Base-by-base conservation (phyloP, 1,140 invertebrate genomes). In the Drosophila equinoxialis region DNA sequence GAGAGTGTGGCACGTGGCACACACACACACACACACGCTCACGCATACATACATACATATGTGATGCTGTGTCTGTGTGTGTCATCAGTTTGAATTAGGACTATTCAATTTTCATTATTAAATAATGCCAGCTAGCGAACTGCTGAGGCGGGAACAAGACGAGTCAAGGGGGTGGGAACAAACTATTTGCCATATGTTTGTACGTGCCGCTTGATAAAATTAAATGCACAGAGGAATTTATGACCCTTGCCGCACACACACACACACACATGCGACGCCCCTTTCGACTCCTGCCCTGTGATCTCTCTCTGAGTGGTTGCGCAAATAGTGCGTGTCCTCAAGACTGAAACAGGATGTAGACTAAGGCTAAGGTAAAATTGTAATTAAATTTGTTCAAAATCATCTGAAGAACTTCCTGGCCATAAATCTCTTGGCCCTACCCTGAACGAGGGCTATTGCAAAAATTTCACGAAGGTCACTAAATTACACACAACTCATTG, bases 21-120 rank as follows among this genome's bases (percentile, higher is more conserved):
- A 39, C 10, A 5, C 37, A 39, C 37, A 35, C 63, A 51, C 69
- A 30, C 26, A 5, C 30, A 30, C 30, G 30, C 26, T 41, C 20
- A 11, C n/a, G 7, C 35, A 51, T 65, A 58, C 59, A 59, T 48
- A 61, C 63, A 33, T 33, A 35, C 14, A 45, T n/a, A 48, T 48
- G 37, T 48, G 45, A 14, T 10, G 2, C 6, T 48, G 45, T 51
- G 45, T 51, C 8, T 51, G 17, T 51, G 45, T 79, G 78, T 82
- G 75, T 82, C 80, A 82, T 71, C 75, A 64, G 66, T 37, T 35
- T 54, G 80, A 80, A 89, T 87, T 89, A 83, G 81, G 73, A 84
- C 80, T 90, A 89, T 89, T 89, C 84, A 90, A 89, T 89, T 89
- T 89, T 89, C 77, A 89, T 89, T 89, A 89, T 89, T 89, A 72